phyloP scores from a whole-genome alignment of 2,113 vertebrate species.

The Thryonomys swinderianus region DNA sequence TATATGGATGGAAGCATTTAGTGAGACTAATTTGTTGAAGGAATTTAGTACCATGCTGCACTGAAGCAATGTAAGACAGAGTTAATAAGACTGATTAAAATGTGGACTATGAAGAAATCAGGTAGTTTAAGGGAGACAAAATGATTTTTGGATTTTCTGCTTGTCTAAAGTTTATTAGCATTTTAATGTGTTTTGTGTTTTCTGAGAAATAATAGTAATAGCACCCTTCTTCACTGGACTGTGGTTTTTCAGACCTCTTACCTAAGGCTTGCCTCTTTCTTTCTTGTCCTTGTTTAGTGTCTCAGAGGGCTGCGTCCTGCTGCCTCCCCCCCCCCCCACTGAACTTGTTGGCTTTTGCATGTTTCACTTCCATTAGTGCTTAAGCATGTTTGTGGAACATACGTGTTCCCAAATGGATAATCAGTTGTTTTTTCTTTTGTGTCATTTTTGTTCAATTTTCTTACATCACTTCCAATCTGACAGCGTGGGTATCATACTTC shows the following conservation, averaged over 20 bases:
- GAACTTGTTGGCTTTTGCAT: background rate
- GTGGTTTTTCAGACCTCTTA: background rate
- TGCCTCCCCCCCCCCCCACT: background rate
- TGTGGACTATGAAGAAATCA: slow-evolving; percentile 4
- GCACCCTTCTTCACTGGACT: background rate
- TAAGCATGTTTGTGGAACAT: background rate
- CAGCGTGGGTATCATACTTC: background rate
- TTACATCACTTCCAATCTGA: background rate
- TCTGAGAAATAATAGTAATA: slow-evolving; percentile 30
- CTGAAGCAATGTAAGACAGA: background rate
- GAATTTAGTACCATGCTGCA: slow-evolving; percentile 35
- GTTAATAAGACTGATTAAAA: slow-evolving; percentile 37
- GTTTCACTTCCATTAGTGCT: slow-evolving; percentile 9
- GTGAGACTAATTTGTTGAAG: slow-evolving; percentile 37
- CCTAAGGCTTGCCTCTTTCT: background rate
- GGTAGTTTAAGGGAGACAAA: slow-evolving; percentile 40
- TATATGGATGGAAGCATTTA: background rate
- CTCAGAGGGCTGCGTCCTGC: background rate
- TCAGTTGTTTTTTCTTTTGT: background rate
- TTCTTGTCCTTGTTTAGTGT: background rate
- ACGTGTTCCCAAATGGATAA: background rate
- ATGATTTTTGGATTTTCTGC: slow-evolving; percentile 41
- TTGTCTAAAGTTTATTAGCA: slow-evolving; percentile 46
- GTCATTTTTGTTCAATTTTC: slow-evolving; percentile 47
- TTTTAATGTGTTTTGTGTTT: background rate